Base-by-base conservation (phyloP, 23 tunicate genomes). In the Trididemnum miniatum region DNA sequence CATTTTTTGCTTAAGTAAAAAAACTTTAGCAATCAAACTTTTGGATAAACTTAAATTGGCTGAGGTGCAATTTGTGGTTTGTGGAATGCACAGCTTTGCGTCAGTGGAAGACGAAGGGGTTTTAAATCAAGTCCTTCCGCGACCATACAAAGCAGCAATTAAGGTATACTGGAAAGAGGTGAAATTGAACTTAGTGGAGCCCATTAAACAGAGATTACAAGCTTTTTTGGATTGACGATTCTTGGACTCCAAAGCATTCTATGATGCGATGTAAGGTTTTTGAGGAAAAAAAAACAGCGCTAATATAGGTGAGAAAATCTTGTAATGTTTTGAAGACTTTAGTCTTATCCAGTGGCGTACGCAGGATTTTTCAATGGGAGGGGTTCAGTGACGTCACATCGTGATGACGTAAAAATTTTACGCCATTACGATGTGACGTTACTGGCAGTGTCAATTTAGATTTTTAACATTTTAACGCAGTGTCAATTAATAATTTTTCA, bases 11-110 rank as follows among this genome's bases (percentile, higher is more conserved):
- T 3, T 62, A 20, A 3, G 67, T 20, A 62, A 62, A 62, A 62
- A 62, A 62, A 22, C 67, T 24, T n/a, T 24, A 24, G 5, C 67
- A n/a, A 62, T 12, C n/a, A 62, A 62, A 62, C 29, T 62, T 62
- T 62, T n/a, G 26, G 26, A 62, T n/a, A 62, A 62, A 62, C 28
- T 22, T 62, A 24, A 62, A 62, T 62, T 62, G 67, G 67, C 26
- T 20, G 26, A 62, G n/a, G 67, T 62, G 15, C 29, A 62, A 62
- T 62, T 62, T 24, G 67, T 18, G 29, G 67, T 62, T 12, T 12
- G 67, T 24, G 67, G 67, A 62, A 20, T 62, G 67, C 67, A 44
- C 67, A 62, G 67, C 67, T 62, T 62, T 62, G 26, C 67, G 67
- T 62, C 67, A 62, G 67, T 24, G 29, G 29, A 62, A 24, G 67